A percentile compares a stretch with the other conserved stretches of the same genome.
Evolutionary conservation across 2,797 vertebrate species (phyloP).

Genomic region (Pseudomugil gertrudae): DNA sequence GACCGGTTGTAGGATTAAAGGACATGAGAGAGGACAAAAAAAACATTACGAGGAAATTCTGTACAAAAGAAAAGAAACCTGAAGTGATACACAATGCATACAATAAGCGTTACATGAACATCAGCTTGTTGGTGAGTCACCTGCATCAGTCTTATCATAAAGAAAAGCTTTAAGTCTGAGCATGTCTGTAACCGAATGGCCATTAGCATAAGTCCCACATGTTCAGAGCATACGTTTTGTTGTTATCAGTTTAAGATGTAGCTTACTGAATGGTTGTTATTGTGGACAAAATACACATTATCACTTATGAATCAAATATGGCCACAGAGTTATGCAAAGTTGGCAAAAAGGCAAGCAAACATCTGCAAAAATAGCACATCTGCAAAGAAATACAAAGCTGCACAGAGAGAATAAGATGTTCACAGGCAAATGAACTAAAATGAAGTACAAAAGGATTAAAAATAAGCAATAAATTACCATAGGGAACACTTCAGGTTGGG

Average conservation of each 20-base stretch:
- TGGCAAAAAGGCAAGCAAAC: not conserved
- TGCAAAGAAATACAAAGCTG: not conserved
- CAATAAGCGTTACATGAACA: not conserved
- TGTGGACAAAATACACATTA: not conserved
- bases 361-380: not conserved
- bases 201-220: too few species aligned
- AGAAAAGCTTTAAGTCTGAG: not conserved
- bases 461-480: not conserved
- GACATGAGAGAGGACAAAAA: not conserved
- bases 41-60: not conserved
- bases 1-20: not conserved
- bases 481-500: not conserved
- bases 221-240: too few species aligned
- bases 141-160: too few species aligned
- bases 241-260: not conserved
- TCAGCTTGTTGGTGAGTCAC: too few species aligned
- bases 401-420: not conserved
- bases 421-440: not conserved
- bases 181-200: too few species aligned
- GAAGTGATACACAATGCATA: not conserved
- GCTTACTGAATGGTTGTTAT: not conserved
- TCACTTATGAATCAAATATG: not conserved
- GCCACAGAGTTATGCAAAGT: constrained; percentile 12
- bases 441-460: not conserved
- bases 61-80: not conserved